phyloP scores from a whole-genome alignment of 2,888 invertebrate genomes.

The Hemicrepidius hirtus region DNA sequence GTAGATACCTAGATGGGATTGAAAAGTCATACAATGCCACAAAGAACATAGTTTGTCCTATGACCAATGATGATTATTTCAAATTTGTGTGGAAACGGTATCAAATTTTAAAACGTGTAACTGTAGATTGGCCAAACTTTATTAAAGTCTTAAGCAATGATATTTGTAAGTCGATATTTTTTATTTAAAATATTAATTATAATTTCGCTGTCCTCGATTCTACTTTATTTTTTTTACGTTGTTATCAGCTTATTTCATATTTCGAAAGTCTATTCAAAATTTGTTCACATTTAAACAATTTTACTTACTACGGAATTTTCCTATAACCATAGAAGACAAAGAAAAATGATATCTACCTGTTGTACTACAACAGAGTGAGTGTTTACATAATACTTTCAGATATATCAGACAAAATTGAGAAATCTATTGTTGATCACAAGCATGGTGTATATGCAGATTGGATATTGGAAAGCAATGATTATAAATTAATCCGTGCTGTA shows the following conservation, averaged over 20 bases:
- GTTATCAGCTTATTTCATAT: too few relatives aligned
- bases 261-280: too few relatives aligned
- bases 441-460: not conserved
- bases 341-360: too few relatives aligned
- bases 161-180: not conserved
- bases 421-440: not conserved
- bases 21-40: not conserved
- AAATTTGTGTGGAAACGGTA: not conserved
- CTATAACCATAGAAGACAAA: too few relatives aligned
- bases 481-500: not conserved
- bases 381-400: too few relatives aligned
- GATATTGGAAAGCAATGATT: constrained; percentile 7
- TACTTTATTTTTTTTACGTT: too few relatives aligned
- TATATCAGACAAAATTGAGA: not conserved
- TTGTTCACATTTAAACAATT: too few relatives aligned
- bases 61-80: not conserved
- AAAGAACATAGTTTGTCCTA: not conserved
- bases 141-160: not conserved
- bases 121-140: not conserved
- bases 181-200: too few relatives aligned
- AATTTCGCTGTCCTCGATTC: too few relatives aligned
- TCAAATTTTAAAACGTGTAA: not conserved
- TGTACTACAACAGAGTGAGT: too few relatives aligned
- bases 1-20: constrained; percentile 1
- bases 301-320: too few relatives aligned